Evolutionary conservation across 2,888 invertebrate genomes (phyloP), one percentile per base, ranked within the genome.

Genomic region (Ethmia dodecea): DNA sequence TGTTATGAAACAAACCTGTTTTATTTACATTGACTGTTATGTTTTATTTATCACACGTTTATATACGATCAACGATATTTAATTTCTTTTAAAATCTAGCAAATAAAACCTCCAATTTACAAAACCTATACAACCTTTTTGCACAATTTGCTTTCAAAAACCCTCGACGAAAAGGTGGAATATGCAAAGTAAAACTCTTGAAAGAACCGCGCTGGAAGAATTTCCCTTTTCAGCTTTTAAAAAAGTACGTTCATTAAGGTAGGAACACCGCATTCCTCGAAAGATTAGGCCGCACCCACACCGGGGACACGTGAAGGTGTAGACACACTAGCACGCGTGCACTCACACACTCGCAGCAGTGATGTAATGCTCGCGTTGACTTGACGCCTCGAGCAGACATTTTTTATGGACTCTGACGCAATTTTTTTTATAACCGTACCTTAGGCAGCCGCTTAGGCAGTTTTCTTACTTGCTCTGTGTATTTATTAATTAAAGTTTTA

Each of bases 371-470:
- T 43, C 52, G 51, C 69, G 73, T 75, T 80, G 83, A 81, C 81
- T 75, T 80, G 83, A 81, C 81, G 81, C 69, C 73, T 71, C 58
- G n/a, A 10, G 74, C 73, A 86, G 84, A 84, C 84, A 83, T 81
- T 86, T 86, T 86, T 84, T 84, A 81, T 86, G 75, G 60, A 50
- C 68, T 75, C 68, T 83, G 83, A 83, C 84, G 84, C 84, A 83
- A 84, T 74, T 61, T 74, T 83, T 79, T 83, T 78, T 81, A 73
- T 71, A 72, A 64, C 58, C 62, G 67, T 68, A 65, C 60, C 60
- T n/a, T n/a, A n/a, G n/a, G n/a, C n/a, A 22, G 22, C 22, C 9
- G n/a, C 22, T 22, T n/a, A n/a, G 22, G 22, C 22, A 6, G 10
- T 30, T 30, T 30, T 16, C 18, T 4, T 30, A 30, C 11, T n/a